Evolutionary conservation across 2,113 vertebrate species (phyloP), one percentile per base, ranked within the genome.

Genomic region (Rhineura floridana): DNA sequence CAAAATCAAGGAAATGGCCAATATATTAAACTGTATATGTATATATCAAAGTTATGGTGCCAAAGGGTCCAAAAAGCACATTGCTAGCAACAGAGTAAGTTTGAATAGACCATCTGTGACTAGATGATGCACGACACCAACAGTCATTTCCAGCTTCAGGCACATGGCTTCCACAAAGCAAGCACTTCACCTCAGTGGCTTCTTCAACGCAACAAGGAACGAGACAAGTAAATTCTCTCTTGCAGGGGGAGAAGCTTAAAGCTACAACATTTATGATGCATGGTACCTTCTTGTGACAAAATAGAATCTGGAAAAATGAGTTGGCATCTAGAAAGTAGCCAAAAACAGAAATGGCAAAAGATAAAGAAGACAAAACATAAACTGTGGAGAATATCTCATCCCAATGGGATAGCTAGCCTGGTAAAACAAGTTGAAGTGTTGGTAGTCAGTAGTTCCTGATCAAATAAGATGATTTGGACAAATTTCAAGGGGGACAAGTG

Each of bases 331-430:
- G 46, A 89, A 33, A 19, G 67, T 55, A 84, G 82, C 81, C 10
- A 39, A 52, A n/a, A 25, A 76, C 3, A 21, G 6, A 1, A 8
- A 55, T 46, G 85, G 73, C 5, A 33, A 8, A 50, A 93, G 12
- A 67, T 3, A 77, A 86, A 84, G 80, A 80, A 79, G 81, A 87
- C 59, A 72, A 83, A 91, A 93, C 36, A 93, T 89, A 87, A 94
- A 92, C 76, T 79, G 63, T 80, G 89, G 62, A 88, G 88, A 88
- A 84, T 93, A 90, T 92, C 69, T 70, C 85, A 90, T 73, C 50
- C 3, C 33, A 82, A 21, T 19, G 1, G 9, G 13, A 75, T 87
- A 65, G 9, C 8, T 36, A 63, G 13, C 7, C 33, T 82, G 55
- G 15, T 75, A 52, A 63, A 46, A 63, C 30, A n/a, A 65, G 46